Evolutionary conservation across 2,888 invertebrate genomes (phyloP).

Genomic region (Anthrax anthrax): DNA sequence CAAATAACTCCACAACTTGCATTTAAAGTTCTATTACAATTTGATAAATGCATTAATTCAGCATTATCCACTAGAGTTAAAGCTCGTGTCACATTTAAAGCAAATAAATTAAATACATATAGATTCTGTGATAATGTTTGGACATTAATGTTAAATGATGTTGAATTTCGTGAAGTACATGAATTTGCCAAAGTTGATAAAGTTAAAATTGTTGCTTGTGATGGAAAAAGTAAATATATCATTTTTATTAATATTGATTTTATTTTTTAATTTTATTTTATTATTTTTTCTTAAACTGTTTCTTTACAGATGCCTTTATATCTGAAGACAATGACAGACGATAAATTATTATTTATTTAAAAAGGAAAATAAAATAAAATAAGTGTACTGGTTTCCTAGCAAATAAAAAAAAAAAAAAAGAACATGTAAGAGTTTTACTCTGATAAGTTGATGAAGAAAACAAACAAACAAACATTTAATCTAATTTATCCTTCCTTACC

Average conservation of each 20-base stretch:
- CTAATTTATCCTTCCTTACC: no score
- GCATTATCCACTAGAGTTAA: constrained; percentile 83
- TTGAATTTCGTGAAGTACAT: constrained; percentile 90
- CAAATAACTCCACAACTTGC: constrained; percentile 91
- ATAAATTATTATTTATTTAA: background rate
- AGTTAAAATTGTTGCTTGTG: constrained; percentile 96
- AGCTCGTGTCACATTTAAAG: constrained; percentile 87
- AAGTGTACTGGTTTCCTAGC: background rate
- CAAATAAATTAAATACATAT: constrained; percentile 68
- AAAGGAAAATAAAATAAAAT: no score
- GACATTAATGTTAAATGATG: constrained; percentile 98
- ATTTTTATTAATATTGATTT: background rate
- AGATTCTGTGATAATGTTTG: constrained; percentile 99
- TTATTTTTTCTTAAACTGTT: no score
- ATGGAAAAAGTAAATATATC: constrained; percentile 63
- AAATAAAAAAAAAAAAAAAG: background rate
- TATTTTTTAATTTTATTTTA: no score
- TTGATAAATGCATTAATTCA: constrained; percentile 93
- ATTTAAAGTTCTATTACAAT: constrained; percentile 85
- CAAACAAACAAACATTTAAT: no score
- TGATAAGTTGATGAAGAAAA: no score
- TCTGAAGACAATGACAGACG: constrained; percentile 5
- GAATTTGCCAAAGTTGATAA: constrained; percentile 85
- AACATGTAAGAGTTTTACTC: no score
- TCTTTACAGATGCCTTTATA: constrained; percentile 5